These are phyloP conservation scores for Drosophila borborema DNA, from an alignment of 2,888 invertebrate species.

Conservation along the genomic window DNA sequence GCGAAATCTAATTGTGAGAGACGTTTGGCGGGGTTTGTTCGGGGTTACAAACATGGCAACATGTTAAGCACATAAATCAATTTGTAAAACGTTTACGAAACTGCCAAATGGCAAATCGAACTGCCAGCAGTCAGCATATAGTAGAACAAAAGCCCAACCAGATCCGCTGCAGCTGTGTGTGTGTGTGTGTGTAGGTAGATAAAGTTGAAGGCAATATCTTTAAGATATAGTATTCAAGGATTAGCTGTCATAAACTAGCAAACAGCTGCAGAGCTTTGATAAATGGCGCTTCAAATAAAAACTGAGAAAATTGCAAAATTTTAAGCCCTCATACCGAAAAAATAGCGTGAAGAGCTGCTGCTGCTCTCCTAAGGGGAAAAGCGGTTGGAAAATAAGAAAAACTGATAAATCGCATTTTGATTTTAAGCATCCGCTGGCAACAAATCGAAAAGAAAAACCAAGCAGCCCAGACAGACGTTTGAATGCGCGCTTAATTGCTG, in stretches of 20 bases:
- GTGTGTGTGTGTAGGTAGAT: constrained; percentile 22
- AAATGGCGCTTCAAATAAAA: constrained; percentile 59
- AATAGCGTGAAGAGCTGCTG: neutral
- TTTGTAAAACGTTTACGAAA: constrained; percentile 79
- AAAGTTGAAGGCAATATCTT: constrained; percentile 58
- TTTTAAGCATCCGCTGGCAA: constrained; percentile 51
- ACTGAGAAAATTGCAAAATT: constrained; percentile 41
- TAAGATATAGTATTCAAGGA: constrained; percentile 59
- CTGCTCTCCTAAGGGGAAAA: neutral
- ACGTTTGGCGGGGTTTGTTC: constrained; percentile 40
- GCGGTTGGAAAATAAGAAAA: constrained; percentile 25
- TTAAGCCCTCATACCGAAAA: constrained; percentile 29
- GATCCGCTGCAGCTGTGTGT: constrained; percentile 13
- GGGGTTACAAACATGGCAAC: constrained; percentile 50
- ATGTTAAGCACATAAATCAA: constrained; percentile 81
- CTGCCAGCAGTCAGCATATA: constrained; percentile 54
- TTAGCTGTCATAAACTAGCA: constrained; percentile 74
- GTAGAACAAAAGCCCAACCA: constrained; percentile 8
- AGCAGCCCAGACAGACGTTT: constrained; percentile 62
- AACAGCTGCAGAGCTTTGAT: constrained; percentile 72
- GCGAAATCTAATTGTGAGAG: constrained; percentile 76
- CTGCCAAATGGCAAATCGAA: constrained; percentile 73
- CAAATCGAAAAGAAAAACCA: constrained; percentile 16
- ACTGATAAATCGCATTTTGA: constrained; percentile 72
- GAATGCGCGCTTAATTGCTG: constrained; percentile 79